Conservation (phyloP, 2,113 vertebrate genomes). For the Butorides virescens region DNA sequence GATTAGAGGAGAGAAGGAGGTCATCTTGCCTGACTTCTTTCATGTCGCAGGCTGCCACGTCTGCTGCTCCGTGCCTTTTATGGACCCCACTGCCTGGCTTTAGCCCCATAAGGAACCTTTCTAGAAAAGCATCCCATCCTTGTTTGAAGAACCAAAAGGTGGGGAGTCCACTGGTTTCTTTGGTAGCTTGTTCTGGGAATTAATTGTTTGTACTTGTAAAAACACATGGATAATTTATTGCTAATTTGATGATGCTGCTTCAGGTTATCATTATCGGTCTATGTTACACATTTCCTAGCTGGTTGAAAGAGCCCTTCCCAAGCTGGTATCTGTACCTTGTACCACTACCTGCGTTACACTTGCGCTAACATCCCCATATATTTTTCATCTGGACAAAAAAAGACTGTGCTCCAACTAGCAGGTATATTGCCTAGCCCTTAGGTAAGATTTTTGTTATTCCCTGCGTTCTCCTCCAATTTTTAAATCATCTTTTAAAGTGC, state of each 20-base stretch:
- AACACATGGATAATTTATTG: background rate
- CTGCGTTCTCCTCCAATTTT: background rate
- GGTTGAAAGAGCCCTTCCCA: background rate
- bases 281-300: background rate
- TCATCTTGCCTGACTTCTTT: background rate
- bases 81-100: background rate
- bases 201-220: background rate
- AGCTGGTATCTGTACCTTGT: background rate
- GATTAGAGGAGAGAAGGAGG: background rate
- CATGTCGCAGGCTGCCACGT: background rate
- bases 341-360: background rate
- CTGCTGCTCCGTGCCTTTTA: background rate
- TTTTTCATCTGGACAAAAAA: background rate
- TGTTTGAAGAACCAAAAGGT: background rate
- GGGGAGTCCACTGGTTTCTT: background rate
- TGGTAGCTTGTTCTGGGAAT: background rate
- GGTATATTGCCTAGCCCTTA: background rate
- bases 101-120: background rate
- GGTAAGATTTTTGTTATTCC: background rate
- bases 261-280: background rate
- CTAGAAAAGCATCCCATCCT: background rate
- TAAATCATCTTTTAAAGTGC: background rate
- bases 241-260: background rate
- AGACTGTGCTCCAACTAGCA: background rate
- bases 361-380: background rate